These are phyloP conservation scores for Hypercompe scribonia DNA, from an alignment of 2,888 invertebrate species.

Conservation along the genomic window DNA sequence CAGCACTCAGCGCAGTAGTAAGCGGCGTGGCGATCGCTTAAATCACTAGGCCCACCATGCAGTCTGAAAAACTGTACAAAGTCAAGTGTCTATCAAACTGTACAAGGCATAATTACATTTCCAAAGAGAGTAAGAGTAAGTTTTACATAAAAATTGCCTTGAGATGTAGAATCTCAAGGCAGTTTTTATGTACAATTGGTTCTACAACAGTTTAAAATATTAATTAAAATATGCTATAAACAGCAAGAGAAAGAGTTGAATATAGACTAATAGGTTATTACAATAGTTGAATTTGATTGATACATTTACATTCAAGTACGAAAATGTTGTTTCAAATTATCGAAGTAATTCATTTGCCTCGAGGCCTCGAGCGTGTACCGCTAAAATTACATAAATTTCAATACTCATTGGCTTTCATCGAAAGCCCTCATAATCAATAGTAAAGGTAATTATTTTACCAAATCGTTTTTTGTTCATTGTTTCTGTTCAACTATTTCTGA, in stretches of 20 bases:
- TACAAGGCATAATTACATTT: too few species aligned
- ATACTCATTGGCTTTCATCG: conserved; percentile 56
- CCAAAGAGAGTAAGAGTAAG: too few species aligned
- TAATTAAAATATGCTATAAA: not conserved
- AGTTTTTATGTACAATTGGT: too few species aligned
- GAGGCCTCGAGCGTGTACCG: conserved; percentile 40
- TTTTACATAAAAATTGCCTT: too few species aligned
- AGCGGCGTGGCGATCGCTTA: too few species aligned
- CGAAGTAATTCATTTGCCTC: conserved; percentile 36
- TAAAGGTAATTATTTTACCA: conserved; percentile 51
- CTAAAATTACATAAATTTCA: conserved; percentile 60
- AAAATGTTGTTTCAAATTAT: conserved; percentile 53
- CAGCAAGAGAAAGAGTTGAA: conserved; percentile 4
- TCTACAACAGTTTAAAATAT: too few species aligned
- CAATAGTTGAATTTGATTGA: conserved; percentile 26
- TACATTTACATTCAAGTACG: conserved; percentile 21
- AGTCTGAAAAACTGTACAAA: too few species aligned
- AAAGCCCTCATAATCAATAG: conserved; percentile 59
- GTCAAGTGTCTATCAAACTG: too few species aligned
- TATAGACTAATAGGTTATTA: conserved; percentile 28
- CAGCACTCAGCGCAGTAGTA: too few species aligned
- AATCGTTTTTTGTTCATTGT: conserved; percentile 37
- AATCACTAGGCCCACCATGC: too few species aligned
- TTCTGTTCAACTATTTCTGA: not conserved
- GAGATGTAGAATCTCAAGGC: too few species aligned